Evolutionary conservation across 2,113 vertebrate species (phyloP).

Genomic region (Pangasianodon gigas): DNA sequence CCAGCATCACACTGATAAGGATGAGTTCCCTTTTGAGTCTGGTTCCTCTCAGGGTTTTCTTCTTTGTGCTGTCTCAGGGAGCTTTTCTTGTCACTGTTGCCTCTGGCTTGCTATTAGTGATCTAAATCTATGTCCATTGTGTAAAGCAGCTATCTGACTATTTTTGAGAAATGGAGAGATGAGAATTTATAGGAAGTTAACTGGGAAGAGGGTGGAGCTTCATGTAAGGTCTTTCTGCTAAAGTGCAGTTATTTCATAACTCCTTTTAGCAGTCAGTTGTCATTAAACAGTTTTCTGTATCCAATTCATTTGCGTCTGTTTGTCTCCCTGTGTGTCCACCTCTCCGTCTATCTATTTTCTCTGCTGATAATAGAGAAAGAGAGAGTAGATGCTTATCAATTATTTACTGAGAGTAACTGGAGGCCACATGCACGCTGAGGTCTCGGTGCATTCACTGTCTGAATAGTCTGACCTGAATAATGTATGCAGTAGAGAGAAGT

Average conservation of each 20-base stretch:
- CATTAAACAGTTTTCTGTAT: not conserved
- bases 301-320: not conserved
- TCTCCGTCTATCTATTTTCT: conserved; percentile 3
- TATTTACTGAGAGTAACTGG: conserved; percentile 52
- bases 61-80: not conserved
- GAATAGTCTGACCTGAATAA: conserved; percentile 52
- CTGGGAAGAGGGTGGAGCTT: not conserved
- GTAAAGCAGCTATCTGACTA: not conserved
- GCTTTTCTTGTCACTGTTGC: not conserved
- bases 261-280: not conserved
- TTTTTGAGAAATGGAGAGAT: not conserved
- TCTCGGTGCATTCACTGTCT: conserved; percentile 44
- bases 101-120: not conserved
- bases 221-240: not conserved
- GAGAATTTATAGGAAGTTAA: not conserved
- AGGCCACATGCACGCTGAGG: conserved; percentile 42
- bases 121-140: not conserved
- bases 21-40: not conserved
- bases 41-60: not conserved
- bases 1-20: not conserved
- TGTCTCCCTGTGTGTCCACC: not conserved
- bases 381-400: conserved; percentile 43
- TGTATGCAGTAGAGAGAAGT: conserved; percentile 33
- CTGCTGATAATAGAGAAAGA: conserved; percentile 37
- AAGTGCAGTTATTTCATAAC: not conserved